Evolutionary conservation across 2,797 vertebrate species (phyloP).

Genomic region (Ispidina lecontei): DNA sequence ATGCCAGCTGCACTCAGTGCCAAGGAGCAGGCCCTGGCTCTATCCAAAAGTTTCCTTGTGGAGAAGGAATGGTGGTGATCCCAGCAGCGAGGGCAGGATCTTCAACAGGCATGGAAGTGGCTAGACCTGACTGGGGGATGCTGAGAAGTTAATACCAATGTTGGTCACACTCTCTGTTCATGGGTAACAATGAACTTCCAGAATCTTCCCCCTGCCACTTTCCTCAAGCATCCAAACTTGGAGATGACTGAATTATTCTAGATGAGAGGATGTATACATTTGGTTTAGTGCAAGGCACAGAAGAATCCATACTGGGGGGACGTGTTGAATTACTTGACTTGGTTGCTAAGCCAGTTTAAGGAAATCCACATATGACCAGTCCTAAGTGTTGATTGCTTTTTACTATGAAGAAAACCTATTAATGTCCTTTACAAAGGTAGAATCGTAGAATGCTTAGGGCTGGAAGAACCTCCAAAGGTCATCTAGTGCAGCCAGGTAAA

Average conservation of each 20-base stretch:
- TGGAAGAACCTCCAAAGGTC: too few species aligned
- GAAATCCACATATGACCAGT: not conserved
- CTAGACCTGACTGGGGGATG: not conserved
- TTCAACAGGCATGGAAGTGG: not conserved
- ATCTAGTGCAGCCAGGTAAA: not conserved
- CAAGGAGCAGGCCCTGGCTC: not conserved
- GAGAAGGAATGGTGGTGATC: not conserved
- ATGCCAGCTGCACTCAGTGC: not conserved
- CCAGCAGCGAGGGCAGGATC: not conserved
- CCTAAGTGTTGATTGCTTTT: not conserved
- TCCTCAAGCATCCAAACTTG: not conserved
- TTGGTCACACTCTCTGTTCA: not conserved
- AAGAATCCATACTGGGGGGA: not conserved
- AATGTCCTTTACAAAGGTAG: not conserved
- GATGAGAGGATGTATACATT: not conserved
- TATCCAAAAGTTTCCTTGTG: not conserved
- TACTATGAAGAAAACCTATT: not conserved
- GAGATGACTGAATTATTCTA: not conserved
- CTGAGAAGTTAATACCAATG: not conserved
- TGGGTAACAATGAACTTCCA: not conserved
- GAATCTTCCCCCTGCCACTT: not conserved
- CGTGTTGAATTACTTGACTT: not conserved
- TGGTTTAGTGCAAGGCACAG: not conserved
- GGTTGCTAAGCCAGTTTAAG: not conserved
- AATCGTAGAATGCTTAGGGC: too few species aligned